These are phyloP conservation scores for Lepidurus arcticus DNA, from an alignment of 1,140 invertebrate species.

Conservation along the genomic window DNA sequence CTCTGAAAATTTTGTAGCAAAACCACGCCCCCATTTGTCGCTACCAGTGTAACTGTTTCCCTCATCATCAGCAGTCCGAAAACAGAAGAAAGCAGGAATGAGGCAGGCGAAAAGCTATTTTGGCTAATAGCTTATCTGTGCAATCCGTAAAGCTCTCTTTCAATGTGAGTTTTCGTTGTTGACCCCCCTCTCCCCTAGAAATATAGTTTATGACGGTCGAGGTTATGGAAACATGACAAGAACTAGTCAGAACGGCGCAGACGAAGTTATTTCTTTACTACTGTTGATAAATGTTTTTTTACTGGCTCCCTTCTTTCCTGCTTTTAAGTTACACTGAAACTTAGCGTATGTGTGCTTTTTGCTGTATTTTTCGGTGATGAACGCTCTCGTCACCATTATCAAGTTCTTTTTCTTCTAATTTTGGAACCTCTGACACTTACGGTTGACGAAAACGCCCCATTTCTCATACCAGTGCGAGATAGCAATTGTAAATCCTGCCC, in stretches of 20 bases:
- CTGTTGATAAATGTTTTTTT: neutral
- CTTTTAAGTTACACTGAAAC: conserved; percentile 2
- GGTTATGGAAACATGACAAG: neutral
- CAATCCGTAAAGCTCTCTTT: conserved; percentile 19
- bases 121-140: conserved; percentile 1
- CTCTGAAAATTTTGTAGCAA: neutral
- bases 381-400: neutral
- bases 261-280: neutral
- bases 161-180: neutral
- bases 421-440: neutral
- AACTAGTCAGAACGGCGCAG: neutral
- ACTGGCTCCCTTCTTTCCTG: neutral
- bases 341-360: conserved; percentile 2
- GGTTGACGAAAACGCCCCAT: neutral
- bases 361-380: neutral
- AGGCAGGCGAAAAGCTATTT: neutral
- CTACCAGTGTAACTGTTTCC: neutral
- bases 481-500: neutral
- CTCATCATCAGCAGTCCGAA: neutral
- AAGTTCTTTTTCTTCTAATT: neutral
- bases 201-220: neutral
- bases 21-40: conserved; percentile 6
- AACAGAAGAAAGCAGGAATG: neutral
- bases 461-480: neutral
- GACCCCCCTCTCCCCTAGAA: neutral